Base-by-base conservation (phyloP, 2,888 invertebrate genomes). In the Halocaridina rubra region DNA sequence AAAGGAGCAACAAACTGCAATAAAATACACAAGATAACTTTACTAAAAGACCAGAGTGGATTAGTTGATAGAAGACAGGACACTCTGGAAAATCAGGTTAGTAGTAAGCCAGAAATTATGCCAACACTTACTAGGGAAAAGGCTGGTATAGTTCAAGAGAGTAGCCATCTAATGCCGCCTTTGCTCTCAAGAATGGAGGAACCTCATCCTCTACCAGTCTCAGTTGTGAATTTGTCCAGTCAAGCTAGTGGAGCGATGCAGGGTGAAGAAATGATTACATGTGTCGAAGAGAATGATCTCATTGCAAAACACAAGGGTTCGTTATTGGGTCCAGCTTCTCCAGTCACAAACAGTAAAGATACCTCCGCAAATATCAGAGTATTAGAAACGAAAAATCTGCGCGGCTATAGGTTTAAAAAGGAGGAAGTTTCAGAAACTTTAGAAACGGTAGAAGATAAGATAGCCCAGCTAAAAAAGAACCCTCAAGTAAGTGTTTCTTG, bases 401-500 rank as follows among this genome's bases (percentile, higher is more conserved):
- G 77, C 29, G 30, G 32, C 10, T 29, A 67, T 24, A 46, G 67
- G 13, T 27, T 57, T 4, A 33, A 59, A 27, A 30, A 59, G 2
- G 72, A 33, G n/a, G 61, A 57, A 30, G 57, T 10, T n/a, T 16
- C 61, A 33, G 64, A 81, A 1, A 22, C 39, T 8, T 32, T 39
- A 8, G 79, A 86, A 19, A 19, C 78, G 7, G 75, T 79, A 16
- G 32, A 30, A 69, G 74, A 81, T 46, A 86, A 86, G 67, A 72
- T 86, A 33, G 78, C 77, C 8, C 74, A 86, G 33, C 57, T 86
- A 27, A 81, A 74, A 57, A 81, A 64, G 19, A 86, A 86, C 33
- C 86, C 86, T n/a, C 16, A 81, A 59, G 78, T 86, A 22, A 86
- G 86, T 32, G 59, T 86, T 3, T 81, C 77, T 0, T 86, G 81